Evolutionary conservation across 2,888 invertebrate genomes (phyloP), one percentile per base, ranked within the genome.

Genomic region (Nemurella pictetii): DNA sequence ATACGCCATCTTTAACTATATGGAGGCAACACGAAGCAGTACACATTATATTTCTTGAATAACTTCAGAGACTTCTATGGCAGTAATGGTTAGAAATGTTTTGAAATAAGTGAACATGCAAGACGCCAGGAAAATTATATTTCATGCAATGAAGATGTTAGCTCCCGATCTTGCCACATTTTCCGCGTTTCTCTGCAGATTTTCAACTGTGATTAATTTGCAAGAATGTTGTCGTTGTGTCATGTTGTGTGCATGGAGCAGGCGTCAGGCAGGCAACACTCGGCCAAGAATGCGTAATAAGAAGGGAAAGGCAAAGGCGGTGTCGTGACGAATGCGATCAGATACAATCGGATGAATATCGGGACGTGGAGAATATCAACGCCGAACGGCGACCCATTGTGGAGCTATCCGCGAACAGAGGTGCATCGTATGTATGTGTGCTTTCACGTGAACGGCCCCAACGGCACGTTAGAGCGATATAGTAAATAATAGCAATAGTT

Each of bases 291-390:
- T 75, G 28, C 75, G 28, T 75, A 75, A 25, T 25, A 12, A n/a
- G n/a, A n/a, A 36, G 36, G 36, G 36, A 36, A 36, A 36, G 75
- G 2, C 20, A 75, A 26, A 75, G 75, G 27, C 26, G 55, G 15
- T 15, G 55, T 55, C 75, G 75, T 75, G 75, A 27, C 26, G 28
- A 25, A 75, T 75, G 75, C 28, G 0, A 27, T 28, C 75, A 20
- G 75, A 75, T 75, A 75, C 7, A 75, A 75, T 75, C 75, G 28
- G 75, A 75, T 75, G 75, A 75, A 75, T 75, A 75, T 75, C 75
- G 28, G 75, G 15, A 75, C 7, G 15, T 7, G n/a, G 12, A 25
- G 27, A 75, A 75, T 28, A 27, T n/a, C n/a, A n/a, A n/a, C n/a
- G n/a, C n/a, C n/a, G n/a, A n/a, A n/a, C n/a, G n/a, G n/a, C n/a